Evolutionary conservation across 2,113 vertebrate species (phyloP), one percentile per base, ranked within the genome.

Genomic region (Chlamydotis undulata): DNA sequence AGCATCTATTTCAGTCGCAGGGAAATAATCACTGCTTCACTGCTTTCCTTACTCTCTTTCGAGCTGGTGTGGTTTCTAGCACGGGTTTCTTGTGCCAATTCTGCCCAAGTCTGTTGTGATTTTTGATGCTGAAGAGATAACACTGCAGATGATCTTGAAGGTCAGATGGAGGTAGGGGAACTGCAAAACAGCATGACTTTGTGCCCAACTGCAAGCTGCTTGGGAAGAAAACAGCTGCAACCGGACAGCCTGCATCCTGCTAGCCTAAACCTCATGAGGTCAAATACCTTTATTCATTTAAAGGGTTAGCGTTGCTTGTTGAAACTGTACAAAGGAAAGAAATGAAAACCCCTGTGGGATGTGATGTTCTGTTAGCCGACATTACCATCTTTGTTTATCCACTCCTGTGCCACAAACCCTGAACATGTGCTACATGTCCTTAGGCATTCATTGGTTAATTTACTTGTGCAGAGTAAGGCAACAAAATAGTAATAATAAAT

Each of bases 371-470:
- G 76, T 96, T 95, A 97, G 97, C 95, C 1, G 14, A 95, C 92
- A 96, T 96, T 97, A 84, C 94, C 93, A 97, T 96, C 92, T 89
- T 97, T 88, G 96, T 96, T 97, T 93, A 96, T 90, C 94, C 93
- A 91, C 90, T 98, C 77, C 90, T 97, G 77, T 92, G 95, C 96
- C 97, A 97, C 97, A 98, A 97, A 97, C 94, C 95, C 94, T 92
- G 97, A 98, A 98, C 97, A 97, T 97, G 97, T 97, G 98, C 97
- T 97, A 63, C 25, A 70, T 97, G 93, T 97, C 98, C 97, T 97
- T 88, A 98, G 98, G 98, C 98, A 96, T 47, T 92, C 95, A 96
- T 94, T 98, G 98, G 97, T 97, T 97, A 98, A 98, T 98, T 97
- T 98, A 97, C 97, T 98, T 97, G 97, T 97, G 96, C 91, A 89